phyloP scores from a whole-genome alignment of 1,140 invertebrate species.

The Hydropsyche tenuis region DNA sequence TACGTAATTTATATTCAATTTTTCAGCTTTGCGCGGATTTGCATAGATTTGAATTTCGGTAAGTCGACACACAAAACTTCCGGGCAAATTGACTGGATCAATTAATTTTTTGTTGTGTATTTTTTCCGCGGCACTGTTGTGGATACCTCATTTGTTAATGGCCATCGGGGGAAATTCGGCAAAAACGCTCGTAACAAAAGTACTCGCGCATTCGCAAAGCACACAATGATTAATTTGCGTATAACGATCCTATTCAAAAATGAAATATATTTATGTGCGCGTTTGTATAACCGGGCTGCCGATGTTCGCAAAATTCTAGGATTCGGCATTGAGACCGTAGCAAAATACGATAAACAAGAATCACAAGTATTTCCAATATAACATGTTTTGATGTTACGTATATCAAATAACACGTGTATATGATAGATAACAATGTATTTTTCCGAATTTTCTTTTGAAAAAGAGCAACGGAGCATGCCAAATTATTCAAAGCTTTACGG shows the following conservation, averaged over 20 bases:
- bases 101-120: constrained; percentile 20
- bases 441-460: no score
- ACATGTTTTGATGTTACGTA: no score
- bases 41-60: neutral
- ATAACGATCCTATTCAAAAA: neutral
- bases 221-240: constrained; percentile 17
- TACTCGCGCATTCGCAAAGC: constrained; percentile 3
- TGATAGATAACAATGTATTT: no score
- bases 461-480: no score
- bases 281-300: no score
- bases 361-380: no score
- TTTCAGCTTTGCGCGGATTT: neutral
- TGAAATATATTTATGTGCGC: neutral
- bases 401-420: no score
- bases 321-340: no score
- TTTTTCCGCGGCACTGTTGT: constrained; percentile 2
- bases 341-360: no score
- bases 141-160: constrained; percentile 13
- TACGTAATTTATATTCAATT: no score
- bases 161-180: constrained; percentile 28
- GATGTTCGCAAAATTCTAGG: no score
- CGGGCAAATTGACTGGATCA: neutral
- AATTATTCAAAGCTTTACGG: no score
- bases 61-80: neutral
- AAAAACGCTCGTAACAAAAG: constrained; percentile 18